Evolutionary conservation across 2,113 vertebrate genomes (phyloP).

Genomic region (Malurus melanocephalus): DNA sequence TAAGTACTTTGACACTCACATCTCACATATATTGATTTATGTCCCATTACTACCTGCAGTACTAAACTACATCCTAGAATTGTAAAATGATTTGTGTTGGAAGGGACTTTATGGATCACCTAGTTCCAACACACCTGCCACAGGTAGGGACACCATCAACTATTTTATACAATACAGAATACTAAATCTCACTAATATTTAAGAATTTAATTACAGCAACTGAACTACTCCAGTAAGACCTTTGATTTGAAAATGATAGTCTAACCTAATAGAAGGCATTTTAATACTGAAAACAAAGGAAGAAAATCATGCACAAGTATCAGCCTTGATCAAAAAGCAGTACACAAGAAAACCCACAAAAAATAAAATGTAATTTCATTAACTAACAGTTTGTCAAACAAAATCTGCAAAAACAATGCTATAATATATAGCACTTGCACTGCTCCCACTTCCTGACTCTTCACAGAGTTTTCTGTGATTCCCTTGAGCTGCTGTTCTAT

Average conservation of each 20-base stretch:
- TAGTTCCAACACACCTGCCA: neutral
- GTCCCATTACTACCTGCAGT: neutral
- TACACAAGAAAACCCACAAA: neutral
- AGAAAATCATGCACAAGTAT: neutral
- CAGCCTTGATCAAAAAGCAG: neutral
- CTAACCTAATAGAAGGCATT: neutral
- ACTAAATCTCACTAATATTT: neutral
- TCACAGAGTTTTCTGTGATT: neutral
- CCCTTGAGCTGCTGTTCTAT: neutral
- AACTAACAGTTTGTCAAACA: neutral
- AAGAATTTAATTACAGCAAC: neutral
- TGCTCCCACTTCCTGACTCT: neutral
- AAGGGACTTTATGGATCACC: neutral
- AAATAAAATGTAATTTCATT: neutral
- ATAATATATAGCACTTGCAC: neutral
- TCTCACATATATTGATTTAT: neutral
- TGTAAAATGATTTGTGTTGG: neutral
- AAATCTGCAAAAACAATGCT: neutral
- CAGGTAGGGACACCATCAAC: neutral
- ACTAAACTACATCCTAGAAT: neutral
- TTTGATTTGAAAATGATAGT: neutral
- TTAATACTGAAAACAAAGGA: neutral
- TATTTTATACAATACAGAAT: neutral
- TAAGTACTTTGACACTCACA: neutral
- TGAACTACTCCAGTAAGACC: neutral